Evolutionary conservation across 1,140 invertebrate genomes (phyloP), one percentile per base, ranked within the genome.

Genomic region (Pristionchus pacificus): DNA sequence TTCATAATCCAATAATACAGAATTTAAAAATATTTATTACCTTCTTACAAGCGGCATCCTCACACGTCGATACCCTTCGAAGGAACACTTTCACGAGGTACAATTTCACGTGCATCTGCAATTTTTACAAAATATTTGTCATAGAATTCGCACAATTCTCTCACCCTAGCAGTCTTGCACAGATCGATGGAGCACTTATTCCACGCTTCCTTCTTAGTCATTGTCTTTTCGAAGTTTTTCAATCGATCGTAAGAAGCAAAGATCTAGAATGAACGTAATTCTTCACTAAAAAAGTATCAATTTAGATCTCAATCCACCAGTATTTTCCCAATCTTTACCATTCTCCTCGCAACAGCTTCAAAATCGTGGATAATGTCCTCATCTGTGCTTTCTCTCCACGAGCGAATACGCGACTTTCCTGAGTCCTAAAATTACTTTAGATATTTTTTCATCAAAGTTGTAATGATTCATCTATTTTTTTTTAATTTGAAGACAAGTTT

Each of bases 231-330:
- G 1, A 74, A 57, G 60, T 69, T 28, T 25, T 80, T 68, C 32
- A 83, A 68, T 19, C 65, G 57, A 27, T 80, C 80, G 65, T 77
- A 83, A 24, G 76, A 68, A 1, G 30, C 15, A n/a, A 81, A 62
- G 0, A 70, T 77, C 14, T 77, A 25, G 2, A 49, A 49, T 6
- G 6, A 10, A 10, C 38, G 19, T 49, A 10, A 10, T 19, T 49
- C 38, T 49, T 10, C 6, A 49, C 38, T 49, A 10, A 6, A 49
- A 19, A 49, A 49, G 6, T 49, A 19, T 49, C 28, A 84, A 79
- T 33, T 83, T 73, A 65, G 84, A 79, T 76, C 84, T 74, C 74
- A 80, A 84, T 32, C 78, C 76, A 60, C 72, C 69, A 49, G 81
- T 32, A 60, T 33, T 70, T 70, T 67, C 14, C 14, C 31, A 27